Conservation (phyloP, 2,113 vertebrate genomes). For the Paracyprichromis sp. region DNA sequence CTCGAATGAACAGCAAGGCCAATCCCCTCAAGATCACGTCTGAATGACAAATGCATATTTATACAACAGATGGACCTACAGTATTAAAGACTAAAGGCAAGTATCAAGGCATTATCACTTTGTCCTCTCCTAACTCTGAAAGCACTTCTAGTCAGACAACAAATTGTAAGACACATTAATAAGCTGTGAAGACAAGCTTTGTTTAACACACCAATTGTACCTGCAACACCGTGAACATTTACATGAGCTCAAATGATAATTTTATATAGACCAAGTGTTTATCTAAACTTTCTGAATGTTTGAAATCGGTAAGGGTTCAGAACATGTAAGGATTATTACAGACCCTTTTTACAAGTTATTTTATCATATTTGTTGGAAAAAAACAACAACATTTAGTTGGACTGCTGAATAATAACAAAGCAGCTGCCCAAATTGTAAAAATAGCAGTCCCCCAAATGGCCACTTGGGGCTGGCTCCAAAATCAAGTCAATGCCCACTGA, state of each 20-base stretch:
- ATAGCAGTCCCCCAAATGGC: background rate
- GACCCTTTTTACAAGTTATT: background rate
- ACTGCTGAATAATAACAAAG: background rate
- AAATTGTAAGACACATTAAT: constrained; percentile 2
- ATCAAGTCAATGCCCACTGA: background rate
- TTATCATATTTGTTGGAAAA: background rate
- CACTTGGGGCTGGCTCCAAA: background rate
- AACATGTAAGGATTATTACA: background rate
- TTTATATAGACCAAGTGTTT: background rate
- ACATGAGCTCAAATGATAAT: background rate
- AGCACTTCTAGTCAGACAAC: background rate
- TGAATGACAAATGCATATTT: background rate
- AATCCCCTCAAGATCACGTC: background rate
- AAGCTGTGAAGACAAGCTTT: background rate
- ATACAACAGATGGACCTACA: background rate
- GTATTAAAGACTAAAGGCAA: background rate
- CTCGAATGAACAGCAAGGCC: background rate
- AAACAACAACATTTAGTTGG: background rate
- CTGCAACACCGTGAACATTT: background rate
- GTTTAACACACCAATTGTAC: background rate
- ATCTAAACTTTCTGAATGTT: background rate
- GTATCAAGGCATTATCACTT: constrained; percentile 1
- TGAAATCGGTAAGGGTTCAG: rapidly evolving
- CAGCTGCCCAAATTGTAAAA: rapidly evolving
- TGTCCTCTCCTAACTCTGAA: background rate